Evolutionary conservation across 1,140 invertebrate genomes (phyloP), one percentile per base, ranked within the genome.

Genomic region (Mercenaria mercenaria): DNA sequence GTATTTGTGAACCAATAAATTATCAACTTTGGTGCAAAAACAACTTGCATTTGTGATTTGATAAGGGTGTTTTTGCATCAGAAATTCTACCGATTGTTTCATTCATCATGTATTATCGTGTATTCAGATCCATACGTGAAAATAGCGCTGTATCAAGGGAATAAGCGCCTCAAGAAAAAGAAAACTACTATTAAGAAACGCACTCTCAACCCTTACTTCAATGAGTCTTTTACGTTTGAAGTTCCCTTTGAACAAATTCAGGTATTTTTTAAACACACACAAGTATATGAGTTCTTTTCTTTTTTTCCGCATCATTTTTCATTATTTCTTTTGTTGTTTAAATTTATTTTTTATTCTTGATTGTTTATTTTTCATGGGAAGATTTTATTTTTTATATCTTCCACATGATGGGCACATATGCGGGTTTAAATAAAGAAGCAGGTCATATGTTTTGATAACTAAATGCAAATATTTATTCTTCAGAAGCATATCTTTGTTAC

Each of bases 161-260:
- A 96, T 39, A 96, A 96, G 92, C 95, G 97, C 32, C 96, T 97
- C 76, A 97, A 97, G 95, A 97, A 97, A 95, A 97, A 97, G 95
- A 97, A 97, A 95, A 97, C 97, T 0, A 96, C 96, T 8, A 97
- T 97, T 84, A 97, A 97, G 95, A 95, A 96, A 93, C 95, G 96
- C 37, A 97, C 96, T 67, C 93, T 97, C 64, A 97, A 97, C 93
- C 97, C 97, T 10, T 97, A 97, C 86, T 97, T 97, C 95, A 97
- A 97, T 92, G 97, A 97, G 92, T 96, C 97, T 15, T 96, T 97
- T 79, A 96, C 97, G 26, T 97, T 97, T 95, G 97, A 97, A 90
- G 96, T 97, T 59, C 96, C 97, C 32, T 96, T 96, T 88, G 97
- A 97, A 76, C 98, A 98, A 94, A 97, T 99, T 61, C 97, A 98